Base-by-base conservation (phyloP, 2,888 invertebrate genomes). In the Vanessa cardui region DNA sequence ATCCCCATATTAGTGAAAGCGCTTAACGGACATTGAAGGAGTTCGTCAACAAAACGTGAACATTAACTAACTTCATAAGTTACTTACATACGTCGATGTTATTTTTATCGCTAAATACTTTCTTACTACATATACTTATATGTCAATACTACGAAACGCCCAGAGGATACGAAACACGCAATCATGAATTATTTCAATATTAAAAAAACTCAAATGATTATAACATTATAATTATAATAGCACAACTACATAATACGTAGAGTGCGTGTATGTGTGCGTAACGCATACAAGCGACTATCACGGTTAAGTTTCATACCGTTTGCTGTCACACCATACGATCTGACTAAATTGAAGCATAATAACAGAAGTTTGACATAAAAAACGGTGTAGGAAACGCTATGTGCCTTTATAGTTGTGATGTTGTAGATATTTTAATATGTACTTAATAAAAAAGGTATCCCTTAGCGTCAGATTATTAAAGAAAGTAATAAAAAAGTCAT, bases 41-140 rank as follows among this genome's bases (percentile, higher is more conserved):
- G 78, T 84, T 84, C 74, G 78, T 79, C 81, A 84, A 85, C 85
- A 84, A 84, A 83, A 83, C 83, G 6, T 8, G 78, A 83, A 82
- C 82, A 83, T 82, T 83, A 83, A 78, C 80, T 76, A 86, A 87
- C 84, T 85, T 85, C 82, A 81, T 83, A 59, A 59, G 39, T 65
- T 6, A 26, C 26, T 54, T 16, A 54, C 52, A 31, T 2, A 15
- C 6, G 2, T 12, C 50, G 9, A 21, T 21, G 20, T 8, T 21
- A 21, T 21, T 50, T n/a, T 26, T 50, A 15, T 20, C 20, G 4
- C 26, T 26, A 3, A 26, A 26, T 26, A 0, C 1, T 5, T 26
- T 5, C 5, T 26, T 26, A 39, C 12, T 39, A 39, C n/a, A 12
- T 39, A 9, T 46, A 46, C n/a, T n/a, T n/a, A 46, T 46, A 46